Conservation (phyloP, 1,140 invertebrate genomes). For the Cherax quadricarinatus region DNA sequence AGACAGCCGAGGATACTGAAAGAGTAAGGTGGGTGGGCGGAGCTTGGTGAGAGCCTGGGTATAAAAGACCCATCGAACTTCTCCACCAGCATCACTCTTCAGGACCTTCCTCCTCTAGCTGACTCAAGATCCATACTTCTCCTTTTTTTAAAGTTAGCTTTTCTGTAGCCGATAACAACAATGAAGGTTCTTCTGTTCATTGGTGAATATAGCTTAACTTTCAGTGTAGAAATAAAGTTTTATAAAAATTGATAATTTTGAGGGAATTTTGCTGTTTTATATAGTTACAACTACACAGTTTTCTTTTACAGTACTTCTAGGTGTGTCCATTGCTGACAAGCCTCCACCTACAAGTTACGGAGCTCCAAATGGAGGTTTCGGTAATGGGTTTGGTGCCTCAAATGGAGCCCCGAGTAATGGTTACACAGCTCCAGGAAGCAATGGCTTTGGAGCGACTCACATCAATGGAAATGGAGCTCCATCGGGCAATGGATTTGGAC, state of each 20-base stretch:
- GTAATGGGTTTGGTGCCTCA: neutral
- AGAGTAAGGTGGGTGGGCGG: neutral
- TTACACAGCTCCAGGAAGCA: neutral
- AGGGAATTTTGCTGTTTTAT: neutral
- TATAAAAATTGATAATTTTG: neutral
- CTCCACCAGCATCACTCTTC: neutral
- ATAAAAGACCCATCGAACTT: neutral
- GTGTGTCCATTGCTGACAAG: conserved; percentile 11
- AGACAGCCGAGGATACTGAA: neutral
- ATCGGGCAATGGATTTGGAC: neutral
- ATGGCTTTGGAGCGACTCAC: neutral
- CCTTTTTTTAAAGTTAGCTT: neutral
- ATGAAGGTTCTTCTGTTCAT: conserved; percentile 1
- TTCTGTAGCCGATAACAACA: neutral
- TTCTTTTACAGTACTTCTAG: conserved; percentile 10
- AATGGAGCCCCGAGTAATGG: neutral
- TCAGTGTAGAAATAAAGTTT: neutral
- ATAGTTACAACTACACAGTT: neutral
- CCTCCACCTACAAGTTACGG: neutral
- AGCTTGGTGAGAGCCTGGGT: neutral
- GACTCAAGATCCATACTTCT: neutral
- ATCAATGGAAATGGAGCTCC: neutral
- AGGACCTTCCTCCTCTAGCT: neutral
- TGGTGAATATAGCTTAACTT: neutral
- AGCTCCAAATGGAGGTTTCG: neutral